Conservation (phyloP, 2,888 invertebrate species). For the Parasteatoda lunata region DNA sequence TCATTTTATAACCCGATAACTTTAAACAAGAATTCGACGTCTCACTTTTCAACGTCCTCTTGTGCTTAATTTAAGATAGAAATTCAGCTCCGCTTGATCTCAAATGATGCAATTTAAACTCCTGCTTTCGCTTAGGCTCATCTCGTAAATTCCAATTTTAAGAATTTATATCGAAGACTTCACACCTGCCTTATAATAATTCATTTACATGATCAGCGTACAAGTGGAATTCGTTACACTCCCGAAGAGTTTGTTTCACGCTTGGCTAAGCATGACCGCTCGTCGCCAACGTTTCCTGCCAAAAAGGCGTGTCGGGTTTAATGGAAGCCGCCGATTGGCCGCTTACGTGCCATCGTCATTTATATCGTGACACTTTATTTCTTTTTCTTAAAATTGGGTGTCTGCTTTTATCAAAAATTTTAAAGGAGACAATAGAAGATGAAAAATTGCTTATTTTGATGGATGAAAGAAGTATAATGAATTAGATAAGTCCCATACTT, state of each 20-base stretch:
- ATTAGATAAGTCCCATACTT: not conserved
- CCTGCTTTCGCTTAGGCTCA: slow-evolving; percentile 4
- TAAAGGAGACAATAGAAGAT: slow-evolving; percentile 4
- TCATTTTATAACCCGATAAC: no score
- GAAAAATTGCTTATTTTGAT: slow-evolving; percentile 28
- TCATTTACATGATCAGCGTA: slow-evolving; percentile 54
- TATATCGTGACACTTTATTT: slow-evolving; percentile 31
- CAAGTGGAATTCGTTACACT: slow-evolving; percentile 58
- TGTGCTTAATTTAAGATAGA: slow-evolving; percentile 34
- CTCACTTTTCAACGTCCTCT: no score
- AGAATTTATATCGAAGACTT: slow-evolving; percentile 51
- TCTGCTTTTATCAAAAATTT: slow-evolving; percentile 58
- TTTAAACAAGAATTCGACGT: no score
- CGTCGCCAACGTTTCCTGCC: slow-evolving; percentile 64
- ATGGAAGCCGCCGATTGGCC: slow-evolving; percentile 46
- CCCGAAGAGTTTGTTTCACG: slow-evolving; percentile 55
- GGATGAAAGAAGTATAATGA: slow-evolving; percentile 9
- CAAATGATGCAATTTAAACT: slow-evolving; percentile 21
- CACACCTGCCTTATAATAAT: slow-evolving; percentile 56
- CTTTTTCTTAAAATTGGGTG: slow-evolving; percentile 28
- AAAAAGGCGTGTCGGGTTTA: slow-evolving; percentile 44
- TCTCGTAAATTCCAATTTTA: slow-evolving; percentile 41
- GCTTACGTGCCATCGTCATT: slow-evolving; percentile 31
- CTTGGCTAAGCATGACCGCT: slow-evolving; percentile 54
- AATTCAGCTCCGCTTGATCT: slow-evolving; percentile 11